Evolutionary conservation across 2,797 vertebrate species (phyloP), one percentile per base, ranked within the genome.

Genomic region (Cyclura pinguis): DNA sequence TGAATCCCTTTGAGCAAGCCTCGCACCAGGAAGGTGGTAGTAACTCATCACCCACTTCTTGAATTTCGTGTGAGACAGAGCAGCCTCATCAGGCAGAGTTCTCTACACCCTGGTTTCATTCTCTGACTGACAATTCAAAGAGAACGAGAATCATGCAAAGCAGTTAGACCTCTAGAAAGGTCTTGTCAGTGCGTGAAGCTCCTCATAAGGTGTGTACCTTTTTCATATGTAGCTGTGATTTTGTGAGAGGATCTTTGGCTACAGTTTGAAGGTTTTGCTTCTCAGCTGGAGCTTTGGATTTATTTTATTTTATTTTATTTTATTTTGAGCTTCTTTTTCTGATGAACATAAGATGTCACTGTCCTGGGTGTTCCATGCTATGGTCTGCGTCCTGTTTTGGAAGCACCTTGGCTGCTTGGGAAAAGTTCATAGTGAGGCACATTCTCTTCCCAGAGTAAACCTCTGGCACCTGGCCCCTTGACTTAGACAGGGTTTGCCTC

Each of bases 171-270:
- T 64, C 86, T 91, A 90, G 87, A 87, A 87, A 73, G 89, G 83
- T 89, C 83, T 85, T 91, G 89, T 93, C 84, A 32, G 88, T 32
- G 87, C 73, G 42, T 91, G 89, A 93, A 92, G 88, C 18, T 84
- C 73, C 16, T 69, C 90, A 80, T 80, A 7, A 35, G 86, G 84
- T 83, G 81, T 90, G 87, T 93, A 92, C 89, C 80, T 35, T 93
- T 77, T 32, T 93, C 85, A 72, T 88, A 1, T 52, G 52, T 52
- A 52, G 52, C 52, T 52, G 52, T 52, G 52, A 12, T 52, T 89
- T 88, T 80, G 87, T 85, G 77, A 84, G 76, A 85, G 80, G 74
- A 67, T 42, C 92, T 87, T 93, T 78, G 94, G 27, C 91, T 88
- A 83, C 0, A 0, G 62, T 77, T 62, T 38, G 80, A 86, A 13